Conservation (phyloP, 30 jellyfish, hydroid and myxozoan species). For the Haliclystus octoradiatus region DNA sequence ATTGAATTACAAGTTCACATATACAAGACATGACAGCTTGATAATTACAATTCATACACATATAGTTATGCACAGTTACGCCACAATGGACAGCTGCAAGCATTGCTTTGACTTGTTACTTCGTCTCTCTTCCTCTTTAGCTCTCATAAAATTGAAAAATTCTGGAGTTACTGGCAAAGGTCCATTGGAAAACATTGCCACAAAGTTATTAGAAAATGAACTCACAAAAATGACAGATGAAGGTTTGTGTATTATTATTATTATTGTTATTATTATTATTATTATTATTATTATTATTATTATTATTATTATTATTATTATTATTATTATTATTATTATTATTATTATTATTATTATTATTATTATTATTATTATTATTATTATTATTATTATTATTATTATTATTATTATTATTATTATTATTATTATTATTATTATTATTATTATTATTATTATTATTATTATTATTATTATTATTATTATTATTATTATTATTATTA, state of each 20-base stretch:
- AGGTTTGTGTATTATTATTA: slow-evolving; percentile 39
- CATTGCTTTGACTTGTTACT: no score
- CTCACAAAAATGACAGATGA: slow-evolving; percentile 42
- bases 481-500: not conserved
- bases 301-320: not conserved
- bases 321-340: not conserved
- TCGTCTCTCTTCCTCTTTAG: slow-evolving; percentile 19
- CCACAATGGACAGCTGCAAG: no score
- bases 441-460: not conserved
- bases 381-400: not conserved
- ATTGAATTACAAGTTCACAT: no score
- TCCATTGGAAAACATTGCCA: slow-evolving; percentile 50
- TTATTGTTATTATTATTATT: not conserved
- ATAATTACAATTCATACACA: no score
- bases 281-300: not conserved
- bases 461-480: not conserved
- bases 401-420: not conserved
- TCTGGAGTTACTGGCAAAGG: slow-evolving; percentile 64
- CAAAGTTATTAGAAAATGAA: slow-evolving; percentile 21
- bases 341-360: not conserved
- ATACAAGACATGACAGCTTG: no score
- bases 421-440: not conserved
- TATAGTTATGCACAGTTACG: no score
- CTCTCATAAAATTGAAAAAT: slow-evolving; percentile 29
- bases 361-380: not conserved